Evolutionary conservation across 2,888 invertebrate species (phyloP).

Genomic region (Apodemia mormo): DNA sequence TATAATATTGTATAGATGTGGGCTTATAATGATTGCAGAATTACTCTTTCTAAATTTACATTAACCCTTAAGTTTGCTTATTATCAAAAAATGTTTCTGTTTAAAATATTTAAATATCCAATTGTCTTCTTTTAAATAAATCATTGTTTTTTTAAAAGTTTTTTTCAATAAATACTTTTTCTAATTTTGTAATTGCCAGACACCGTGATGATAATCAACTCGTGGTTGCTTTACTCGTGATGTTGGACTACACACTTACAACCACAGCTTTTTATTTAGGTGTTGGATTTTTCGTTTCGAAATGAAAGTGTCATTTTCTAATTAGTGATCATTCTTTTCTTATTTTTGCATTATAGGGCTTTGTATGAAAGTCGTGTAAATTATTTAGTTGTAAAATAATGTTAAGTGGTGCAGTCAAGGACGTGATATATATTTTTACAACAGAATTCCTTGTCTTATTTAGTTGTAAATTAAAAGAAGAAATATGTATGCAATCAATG

Average conservation of each 20-base stretch:
- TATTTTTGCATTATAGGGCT: constrained; percentile 3
- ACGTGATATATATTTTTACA: not conserved
- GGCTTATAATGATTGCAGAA: too few relatives aligned
- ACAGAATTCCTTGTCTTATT: too few relatives aligned
- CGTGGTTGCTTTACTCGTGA: not conserved
- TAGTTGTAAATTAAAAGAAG: too few relatives aligned
- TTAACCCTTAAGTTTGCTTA: too few relatives aligned
- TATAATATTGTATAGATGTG: too few relatives aligned
- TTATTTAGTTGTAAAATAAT: constrained; percentile 3
- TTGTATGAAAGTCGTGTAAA: not conserved
- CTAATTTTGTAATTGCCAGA: not conserved
- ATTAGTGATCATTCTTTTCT: not conserved
- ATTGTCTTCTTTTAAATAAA: too few relatives aligned
- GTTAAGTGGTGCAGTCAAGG: constrained; percentile 4
- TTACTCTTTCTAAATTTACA: too few relatives aligned
- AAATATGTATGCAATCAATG: too few relatives aligned
- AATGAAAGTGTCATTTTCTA: constrained; percentile 7
- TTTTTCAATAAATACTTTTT: not conserved
- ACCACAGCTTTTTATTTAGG: not conserved
- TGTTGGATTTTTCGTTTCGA: constrained; percentile 12
- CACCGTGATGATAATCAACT: not conserved
- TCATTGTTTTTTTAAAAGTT: too few relatives aligned
- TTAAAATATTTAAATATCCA: too few relatives aligned
- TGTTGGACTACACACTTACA: not conserved
- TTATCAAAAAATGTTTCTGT: too few relatives aligned